phyloP scores from a whole-genome alignment of 2,888 invertebrate species.

The Acheta domesticus region DNA sequence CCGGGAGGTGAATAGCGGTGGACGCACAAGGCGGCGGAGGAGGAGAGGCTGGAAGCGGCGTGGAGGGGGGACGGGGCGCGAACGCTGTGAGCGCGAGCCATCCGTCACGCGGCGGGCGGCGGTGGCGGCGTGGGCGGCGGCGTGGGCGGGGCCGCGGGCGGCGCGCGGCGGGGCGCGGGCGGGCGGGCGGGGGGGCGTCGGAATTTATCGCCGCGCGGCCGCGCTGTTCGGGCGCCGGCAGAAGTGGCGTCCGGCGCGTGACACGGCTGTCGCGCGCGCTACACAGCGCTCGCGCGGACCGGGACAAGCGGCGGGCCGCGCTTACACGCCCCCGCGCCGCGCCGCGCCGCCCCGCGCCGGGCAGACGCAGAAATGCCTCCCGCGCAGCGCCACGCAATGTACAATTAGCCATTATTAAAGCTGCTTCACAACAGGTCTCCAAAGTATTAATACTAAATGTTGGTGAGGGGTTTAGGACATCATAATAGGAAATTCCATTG shows the following conservation, averaged over 20 bases:
- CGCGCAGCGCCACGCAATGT: too few relatives aligned
- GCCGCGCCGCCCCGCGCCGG: too few relatives aligned
- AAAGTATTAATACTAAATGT: too few relatives aligned
- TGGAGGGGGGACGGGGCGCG: neutral
- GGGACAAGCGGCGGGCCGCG: too few relatives aligned
- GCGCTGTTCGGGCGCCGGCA: neutral
- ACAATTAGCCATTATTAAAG: too few relatives aligned
- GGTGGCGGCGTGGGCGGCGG: neutral
- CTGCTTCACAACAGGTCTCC: too few relatives aligned
- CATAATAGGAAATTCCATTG: too few relatives aligned
- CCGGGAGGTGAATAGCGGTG: too few relatives aligned
- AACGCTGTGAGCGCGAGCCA: neutral
- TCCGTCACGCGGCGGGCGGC: neutral
- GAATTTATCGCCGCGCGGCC: neutral
- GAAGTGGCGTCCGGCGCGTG: neutral
- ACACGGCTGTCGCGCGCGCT: neutral
- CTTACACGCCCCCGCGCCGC: too few relatives aligned
- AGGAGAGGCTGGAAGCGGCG: neutral
- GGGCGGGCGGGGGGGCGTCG: neutral
- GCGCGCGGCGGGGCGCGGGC: neutral
- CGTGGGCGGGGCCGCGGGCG: neutral
- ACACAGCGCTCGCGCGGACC: neutral
- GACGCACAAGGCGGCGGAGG: neutral
- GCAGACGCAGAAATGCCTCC: too few relatives aligned
- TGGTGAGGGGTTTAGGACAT: too few relatives aligned